phyloP scores from a whole-genome alignment of 2,888 invertebrate genomes.

The Thelaira solivaga region DNA sequence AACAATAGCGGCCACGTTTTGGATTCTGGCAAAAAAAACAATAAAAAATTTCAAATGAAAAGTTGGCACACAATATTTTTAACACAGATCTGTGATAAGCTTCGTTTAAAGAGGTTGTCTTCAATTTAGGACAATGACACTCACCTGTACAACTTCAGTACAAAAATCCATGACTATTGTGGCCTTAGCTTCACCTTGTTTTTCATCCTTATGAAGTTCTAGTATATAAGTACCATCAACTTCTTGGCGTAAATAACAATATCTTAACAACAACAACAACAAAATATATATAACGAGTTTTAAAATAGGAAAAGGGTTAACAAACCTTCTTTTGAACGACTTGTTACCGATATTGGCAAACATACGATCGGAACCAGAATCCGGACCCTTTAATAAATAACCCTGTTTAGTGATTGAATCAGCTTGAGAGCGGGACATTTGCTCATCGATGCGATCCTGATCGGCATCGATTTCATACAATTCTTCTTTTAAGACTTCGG shows the following conservation, averaged over 20 bases:
- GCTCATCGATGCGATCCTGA: conserved; percentile 87
- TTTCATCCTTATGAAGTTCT: conserved; percentile 95
- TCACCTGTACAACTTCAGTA: conserved; percentile 89
- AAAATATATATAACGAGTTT: not conserved
- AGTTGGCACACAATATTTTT: too few relatives aligned
- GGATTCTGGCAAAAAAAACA: conserved; percentile 84
- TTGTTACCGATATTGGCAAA: conserved; percentile 94
- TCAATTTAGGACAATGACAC: not conserved
- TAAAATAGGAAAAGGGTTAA: not conserved
- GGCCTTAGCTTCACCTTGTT: conserved; percentile 92
- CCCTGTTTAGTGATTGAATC: conserved; percentile 93
- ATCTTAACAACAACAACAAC: conserved; percentile 75
- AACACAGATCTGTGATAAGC: too few relatives aligned
- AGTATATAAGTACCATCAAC: conserved; percentile 94
- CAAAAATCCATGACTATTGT: conserved; percentile 96
- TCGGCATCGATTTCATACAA: conserved; percentile 94
- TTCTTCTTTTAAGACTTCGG: conserved; percentile 85
- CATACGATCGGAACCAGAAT: conserved; percentile 92
- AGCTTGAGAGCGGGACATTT: conserved; percentile 80
- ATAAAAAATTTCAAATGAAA: too few relatives aligned
- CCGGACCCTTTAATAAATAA: conserved; percentile 93
- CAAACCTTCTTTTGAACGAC: conserved; percentile 88
- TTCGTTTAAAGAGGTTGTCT: too few relatives aligned
- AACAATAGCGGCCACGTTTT: conserved; percentile 90
- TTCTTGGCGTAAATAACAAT: conserved; percentile 92